Evolutionary conservation across 2,797 vertebrate genomes (phyloP).

Genomic region (Sebastes vulpes): DNA sequence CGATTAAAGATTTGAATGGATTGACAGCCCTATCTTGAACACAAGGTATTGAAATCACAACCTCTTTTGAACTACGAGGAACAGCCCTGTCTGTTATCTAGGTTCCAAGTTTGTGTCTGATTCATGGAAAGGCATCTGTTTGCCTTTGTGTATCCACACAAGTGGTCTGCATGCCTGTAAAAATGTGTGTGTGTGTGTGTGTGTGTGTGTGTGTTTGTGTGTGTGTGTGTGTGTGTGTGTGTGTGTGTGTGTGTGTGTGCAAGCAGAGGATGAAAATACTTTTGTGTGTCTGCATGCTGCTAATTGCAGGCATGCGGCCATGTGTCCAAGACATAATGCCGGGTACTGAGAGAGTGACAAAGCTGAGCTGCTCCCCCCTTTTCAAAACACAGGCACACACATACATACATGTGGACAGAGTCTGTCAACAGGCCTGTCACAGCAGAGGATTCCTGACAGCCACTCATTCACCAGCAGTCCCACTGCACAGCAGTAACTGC

Average conservation of each 20-base stretch:
- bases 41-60: background rate
- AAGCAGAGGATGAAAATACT: constrained; percentile 21
- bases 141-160: background rate
- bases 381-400: constrained; percentile 1
- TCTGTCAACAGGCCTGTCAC: constrained; percentile 72
- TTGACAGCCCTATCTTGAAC: background rate
- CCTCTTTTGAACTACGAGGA: background rate
- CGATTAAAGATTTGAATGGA: too few relatives aligned
- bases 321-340: constrained; percentile 55
- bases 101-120: background rate
- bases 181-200: background rate
- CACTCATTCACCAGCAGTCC: constrained; percentile 69
- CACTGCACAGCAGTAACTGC: constrained; percentile 58
- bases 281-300: constrained; percentile 29
- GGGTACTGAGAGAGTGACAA: constrained; percentile 63
- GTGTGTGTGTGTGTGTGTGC: background rate
- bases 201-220: background rate
- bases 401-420: constrained; percentile 56
- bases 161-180: constrained; percentile 18
- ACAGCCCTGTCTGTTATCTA: background rate
- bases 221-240: too few relatives aligned
- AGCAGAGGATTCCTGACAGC: constrained; percentile 67
- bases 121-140: background rate
- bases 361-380: constrained; percentile 20
- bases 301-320: constrained; percentile 62